Evolutionary conservation across 2,888 invertebrate species (phyloP), one percentile per base, ranked within the genome.

Genomic region (Apamea anceps): DNA sequence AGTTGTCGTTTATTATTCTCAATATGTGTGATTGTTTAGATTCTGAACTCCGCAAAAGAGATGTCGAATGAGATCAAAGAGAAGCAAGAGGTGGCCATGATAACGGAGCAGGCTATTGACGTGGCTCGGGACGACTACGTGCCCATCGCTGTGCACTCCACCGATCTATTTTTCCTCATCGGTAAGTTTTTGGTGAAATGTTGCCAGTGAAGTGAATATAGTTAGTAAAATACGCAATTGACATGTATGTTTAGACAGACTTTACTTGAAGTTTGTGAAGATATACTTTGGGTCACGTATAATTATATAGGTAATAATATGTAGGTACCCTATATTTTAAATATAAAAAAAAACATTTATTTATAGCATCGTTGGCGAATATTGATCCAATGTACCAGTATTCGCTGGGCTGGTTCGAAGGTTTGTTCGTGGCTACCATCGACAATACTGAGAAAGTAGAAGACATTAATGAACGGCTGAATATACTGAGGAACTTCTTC

Each of bases 301-400:
- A 72, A 28, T 63, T 72, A 63, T 28, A 28, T 32, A n/a, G n/a
- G 18, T n/a, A 66, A n/a, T 42, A n/a, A 21, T 45, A 12, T 28
- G 10, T 12, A 70, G 28, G 45, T 28, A 48, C 12, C 18, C 42
- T 4, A 28, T 15, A 25, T 25, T 15, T 32, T 15, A 13, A 32
- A 32, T 48, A 37, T 8, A 5, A 51, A 51, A 4, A 48, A 21
- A 45, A 68, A 1, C 0, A 18, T 68, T 65, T 70, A 12, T 57
- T 82, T 82, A 37, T 95, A 75, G 98, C 98, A 80, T 98, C 99
- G 80, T 95, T 99, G 91, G 98, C 99, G 12, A 98, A 98, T 91
- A 99, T 99, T 87, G 99, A 99, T 96, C 99, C 99, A 3, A 99
- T 99, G 99, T 99, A 99, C 95, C 99, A 99, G 94, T 99, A 99